Percentiles rank a stretch among this genome's conserved stretches.
phyloP scores from a whole-genome alignment of 2,797 vertebrate genomes.

The Chaetophractus vellerosus region DNA sequence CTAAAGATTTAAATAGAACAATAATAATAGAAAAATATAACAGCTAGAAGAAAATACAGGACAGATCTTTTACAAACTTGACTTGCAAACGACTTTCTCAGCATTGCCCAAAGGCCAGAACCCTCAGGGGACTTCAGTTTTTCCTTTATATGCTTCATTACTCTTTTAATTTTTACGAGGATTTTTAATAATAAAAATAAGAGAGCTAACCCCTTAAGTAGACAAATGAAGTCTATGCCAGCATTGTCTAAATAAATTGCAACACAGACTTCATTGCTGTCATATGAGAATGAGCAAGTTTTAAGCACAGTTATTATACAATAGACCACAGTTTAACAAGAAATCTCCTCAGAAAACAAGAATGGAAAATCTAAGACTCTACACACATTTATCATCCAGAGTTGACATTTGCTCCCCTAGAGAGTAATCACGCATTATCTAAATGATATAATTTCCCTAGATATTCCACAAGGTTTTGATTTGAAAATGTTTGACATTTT shows the following conservation, averaged over 20 bases:
- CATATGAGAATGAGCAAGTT: neutral
- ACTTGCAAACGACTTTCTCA: neutral
- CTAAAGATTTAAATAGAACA: neutral
- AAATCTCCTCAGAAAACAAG: conserved; percentile 36
- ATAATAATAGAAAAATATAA: conserved; percentile 9
- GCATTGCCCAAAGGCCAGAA: neutral
- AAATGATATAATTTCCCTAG: neutral
- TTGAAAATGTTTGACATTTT: conserved; percentile 57
- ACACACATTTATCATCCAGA: neutral
- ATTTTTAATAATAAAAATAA: conserved; percentile 65
- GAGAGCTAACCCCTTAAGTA: conserved; percentile 52
- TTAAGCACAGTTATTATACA: conserved; percentile 12
- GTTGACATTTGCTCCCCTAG: neutral
- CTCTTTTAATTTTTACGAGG: conserved; percentile 45
- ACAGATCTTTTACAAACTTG: neutral
- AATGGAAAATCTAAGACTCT: neutral
- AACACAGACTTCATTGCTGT: conserved; percentile 20
- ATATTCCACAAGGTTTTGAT: conserved; percentile 12
- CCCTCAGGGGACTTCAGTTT: neutral
- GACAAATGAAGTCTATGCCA: conserved; percentile 26
- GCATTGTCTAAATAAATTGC: conserved; percentile 36
- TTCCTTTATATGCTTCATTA: neutral
- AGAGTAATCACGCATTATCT: neutral
- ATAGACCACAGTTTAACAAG: neutral
- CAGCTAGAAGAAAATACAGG: neutral